Base-by-base conservation (phyloP, 2,113 vertebrate species). In the Brachionichthys hirsutus region DNA sequence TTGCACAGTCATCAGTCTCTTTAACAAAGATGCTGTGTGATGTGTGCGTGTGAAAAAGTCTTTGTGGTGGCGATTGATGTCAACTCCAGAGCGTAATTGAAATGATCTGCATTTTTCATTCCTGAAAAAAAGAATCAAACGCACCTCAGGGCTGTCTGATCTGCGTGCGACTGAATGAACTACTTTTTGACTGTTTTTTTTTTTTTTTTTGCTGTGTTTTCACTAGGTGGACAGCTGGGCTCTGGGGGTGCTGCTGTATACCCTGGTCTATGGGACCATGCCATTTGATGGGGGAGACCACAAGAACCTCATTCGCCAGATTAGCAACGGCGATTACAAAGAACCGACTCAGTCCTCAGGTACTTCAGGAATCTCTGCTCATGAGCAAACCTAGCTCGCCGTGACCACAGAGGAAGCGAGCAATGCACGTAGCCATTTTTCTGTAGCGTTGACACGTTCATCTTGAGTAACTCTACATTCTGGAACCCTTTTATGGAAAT, bases 341-440 rank as follows among this genome's bases (percentile, higher is more conserved):
- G 97, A 99, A 73, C 97, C 97, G 43, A 95, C 96, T 2, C 97
- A 98, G 89, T 95, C 97, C 53, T 99, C 97, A 94, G 97, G 97
- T 99, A 92, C 24, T 20, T 12, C 30, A 34, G 6, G 5, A 62
- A 44, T 17, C 40, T 38, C 19, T 46, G 18, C n/a, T 64, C 24
- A 41, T 55, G 14, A 1, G 8, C n/a, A 58, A 42, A 50, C 58
- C 1, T 15, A 14, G 19, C 46, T 58, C 47, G 42, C 19, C 20
- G 18, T 19, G 4, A n/a, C 2, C 2, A 14, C 38, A 69, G 22
- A 54, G 12, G 36, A 14, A 54, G 44, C 12, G 36, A 12, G 12
- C 4, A 3, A 50, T 12, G 8, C 24, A 4, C 4, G 4, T 30
- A 30, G 24, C 8, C 24, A 30, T 30, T 4, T 30, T 30, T 6